Evolutionary conservation across 2,113 vertebrate species (phyloP).

Genomic region (Hucho hucho): DNA sequence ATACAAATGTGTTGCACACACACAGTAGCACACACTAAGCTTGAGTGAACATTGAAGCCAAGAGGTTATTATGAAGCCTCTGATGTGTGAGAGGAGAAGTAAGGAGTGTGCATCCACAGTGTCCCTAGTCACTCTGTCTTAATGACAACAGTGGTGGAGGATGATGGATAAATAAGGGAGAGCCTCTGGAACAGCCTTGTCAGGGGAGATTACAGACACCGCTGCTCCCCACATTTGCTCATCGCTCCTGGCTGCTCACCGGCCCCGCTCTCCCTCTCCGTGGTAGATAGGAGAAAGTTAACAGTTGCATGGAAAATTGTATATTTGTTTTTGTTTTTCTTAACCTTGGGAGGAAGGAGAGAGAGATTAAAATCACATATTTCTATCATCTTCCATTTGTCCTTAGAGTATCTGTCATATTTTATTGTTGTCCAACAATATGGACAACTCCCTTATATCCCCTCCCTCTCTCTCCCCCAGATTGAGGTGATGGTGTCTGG

Average conservation of each 20-base stretch:
- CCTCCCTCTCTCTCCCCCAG: slow-evolving; percentile 48
- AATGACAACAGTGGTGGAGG: slow-evolving; percentile 13
- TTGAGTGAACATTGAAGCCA: neutral
- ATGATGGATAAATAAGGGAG: slow-evolving; percentile 38
- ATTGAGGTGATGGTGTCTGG: slow-evolving; percentile 64
- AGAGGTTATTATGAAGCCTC: neutral
- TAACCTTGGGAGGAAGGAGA: too few species aligned
- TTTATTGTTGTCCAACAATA: too few species aligned
- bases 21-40: neutral
- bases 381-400: too few species aligned
- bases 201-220: slow-evolving; percentile 31
- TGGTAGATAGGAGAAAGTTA: too few species aligned
- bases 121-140: slow-evolving; percentile 2
- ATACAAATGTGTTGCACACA: neutral
- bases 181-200: slow-evolving; percentile 24
- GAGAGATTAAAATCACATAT: too few species aligned
- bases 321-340: too few species aligned
- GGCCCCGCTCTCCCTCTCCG: neutral
- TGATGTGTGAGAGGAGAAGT: neutral
- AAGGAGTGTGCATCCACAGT: neutral
- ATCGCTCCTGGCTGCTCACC: neutral
- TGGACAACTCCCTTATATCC: neutral
- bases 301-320: too few species aligned
- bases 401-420: too few species aligned
- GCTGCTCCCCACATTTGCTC: neutral